A percentile compares a stretch with the other conserved stretches of the same genome.
Evolutionary conservation across 2,113 vertebrate species (phyloP).

Genomic region (Pelmatolapia mariae): DNA sequence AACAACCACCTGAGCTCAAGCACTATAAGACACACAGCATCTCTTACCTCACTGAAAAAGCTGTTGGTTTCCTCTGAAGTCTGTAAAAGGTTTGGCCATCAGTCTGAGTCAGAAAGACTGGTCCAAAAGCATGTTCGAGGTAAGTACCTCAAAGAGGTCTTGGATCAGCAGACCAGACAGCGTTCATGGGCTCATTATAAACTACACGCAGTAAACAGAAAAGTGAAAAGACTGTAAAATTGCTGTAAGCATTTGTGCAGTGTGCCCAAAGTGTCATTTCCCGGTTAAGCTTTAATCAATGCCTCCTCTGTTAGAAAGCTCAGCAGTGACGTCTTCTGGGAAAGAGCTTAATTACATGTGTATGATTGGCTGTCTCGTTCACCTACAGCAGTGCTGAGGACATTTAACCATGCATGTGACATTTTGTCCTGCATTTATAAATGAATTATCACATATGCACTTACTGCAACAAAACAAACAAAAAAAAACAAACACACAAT

Average conservation of each 20-base stretch:
- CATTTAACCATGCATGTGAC: neutral
- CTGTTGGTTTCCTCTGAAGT: too few relatives aligned
- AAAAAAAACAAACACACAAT: neutral
- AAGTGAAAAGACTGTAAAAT: neutral
- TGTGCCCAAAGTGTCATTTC: neutral
- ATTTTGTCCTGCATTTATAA: neutral
- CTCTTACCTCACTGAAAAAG: too few relatives aligned
- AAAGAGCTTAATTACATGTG: neutral
- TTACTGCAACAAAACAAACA: too few relatives aligned
- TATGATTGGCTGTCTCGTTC: neutral
- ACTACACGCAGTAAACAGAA: neutral
- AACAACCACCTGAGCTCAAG: too few relatives aligned
- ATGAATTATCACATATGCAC: neutral
- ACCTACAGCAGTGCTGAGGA: neutral
- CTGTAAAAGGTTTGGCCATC: too few relatives aligned
- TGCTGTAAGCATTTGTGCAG: accelerated
- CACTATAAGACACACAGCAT: too few relatives aligned
- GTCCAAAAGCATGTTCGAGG: accelerated
- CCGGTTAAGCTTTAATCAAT: neutral
- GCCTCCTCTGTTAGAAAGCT: neutral
- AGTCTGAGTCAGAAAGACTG: too few relatives aligned
- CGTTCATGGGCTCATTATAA: accelerated
- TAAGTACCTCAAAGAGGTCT: neutral
- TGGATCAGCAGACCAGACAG: neutral
- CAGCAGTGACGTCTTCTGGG: neutral